A percentile compares a stretch with the other conserved stretches of the same genome.
Conservation (phyloP, 2,888 invertebrate species). For the Folsomia manolachei region DNA sequence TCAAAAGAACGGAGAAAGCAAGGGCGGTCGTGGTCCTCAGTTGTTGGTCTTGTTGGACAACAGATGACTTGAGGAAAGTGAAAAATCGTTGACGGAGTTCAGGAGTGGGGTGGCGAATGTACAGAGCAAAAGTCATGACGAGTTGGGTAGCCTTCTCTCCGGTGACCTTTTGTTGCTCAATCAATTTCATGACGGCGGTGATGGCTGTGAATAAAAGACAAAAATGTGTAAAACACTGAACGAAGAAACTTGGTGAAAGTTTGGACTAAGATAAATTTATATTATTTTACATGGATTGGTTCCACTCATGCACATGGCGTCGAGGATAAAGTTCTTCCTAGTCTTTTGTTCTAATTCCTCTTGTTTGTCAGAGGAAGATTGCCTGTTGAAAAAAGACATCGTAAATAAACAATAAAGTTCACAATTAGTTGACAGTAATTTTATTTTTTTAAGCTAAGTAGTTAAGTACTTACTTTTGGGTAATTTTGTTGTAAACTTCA, state of each 20-base stretch:
- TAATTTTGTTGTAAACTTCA: constrained; percentile 44
- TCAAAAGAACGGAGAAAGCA: constrained; percentile 52
- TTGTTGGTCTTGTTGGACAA: constrained; percentile 45
- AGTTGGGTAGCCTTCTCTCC: constrained; percentile 51
- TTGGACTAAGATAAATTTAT: no score
- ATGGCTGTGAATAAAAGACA: constrained; percentile 49
- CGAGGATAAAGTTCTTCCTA: constrained; percentile 34
- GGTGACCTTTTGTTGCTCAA: constrained; percentile 49
- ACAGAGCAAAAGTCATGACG: constrained; percentile 51
- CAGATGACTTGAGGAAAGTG: constrained; percentile 50
- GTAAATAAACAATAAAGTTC: no score
- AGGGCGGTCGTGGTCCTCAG: constrained; percentile 50
- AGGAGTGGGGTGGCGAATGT: constrained; percentile 53
- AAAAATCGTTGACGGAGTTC: constrained; percentile 52
- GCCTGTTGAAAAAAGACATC: no score
- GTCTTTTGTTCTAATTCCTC: constrained; percentile 20
- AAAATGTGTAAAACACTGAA: no score
- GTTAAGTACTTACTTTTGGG: constrained; percentile 21
- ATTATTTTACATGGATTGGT: constrained; percentile 51
- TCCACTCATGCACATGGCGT: constrained; percentile 51
- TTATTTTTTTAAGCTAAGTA: no score
- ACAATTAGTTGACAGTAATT: no score
- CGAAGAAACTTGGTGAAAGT: no score
- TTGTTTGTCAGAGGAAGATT: constrained; percentile 18
- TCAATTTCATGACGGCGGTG: constrained; percentile 52